Conservation (phyloP, 1,140 invertebrate genomes). For the Druon quercuslanigerum region DNA sequence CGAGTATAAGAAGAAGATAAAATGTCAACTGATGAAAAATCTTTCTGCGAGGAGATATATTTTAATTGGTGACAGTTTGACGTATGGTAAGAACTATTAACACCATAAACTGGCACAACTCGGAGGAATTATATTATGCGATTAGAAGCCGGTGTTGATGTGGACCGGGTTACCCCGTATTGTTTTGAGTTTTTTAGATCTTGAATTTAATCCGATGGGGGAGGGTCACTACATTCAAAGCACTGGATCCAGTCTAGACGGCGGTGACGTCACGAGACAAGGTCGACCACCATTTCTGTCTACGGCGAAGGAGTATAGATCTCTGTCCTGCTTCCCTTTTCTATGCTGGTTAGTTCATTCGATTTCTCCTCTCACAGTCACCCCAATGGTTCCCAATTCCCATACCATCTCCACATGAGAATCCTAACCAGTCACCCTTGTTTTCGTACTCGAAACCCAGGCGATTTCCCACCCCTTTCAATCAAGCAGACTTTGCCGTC, state of each 20-base stretch:
- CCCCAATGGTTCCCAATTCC: background rate
- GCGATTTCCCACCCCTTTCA: background rate
- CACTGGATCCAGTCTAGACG: slow-evolving; percentile 62
- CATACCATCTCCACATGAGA: background rate
- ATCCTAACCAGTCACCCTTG: slow-evolving; percentile 1
- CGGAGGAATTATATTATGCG: too few species aligned
- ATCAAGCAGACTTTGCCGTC: too few species aligned
- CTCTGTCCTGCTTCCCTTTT: slow-evolving; percentile 2
- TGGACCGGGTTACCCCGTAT: slow-evolving; percentile 50
- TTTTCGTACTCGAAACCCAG: background rate
- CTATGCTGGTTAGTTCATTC: background rate
- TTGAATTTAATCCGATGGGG: slow-evolving; percentile 60
- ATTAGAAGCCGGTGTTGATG: background rate
- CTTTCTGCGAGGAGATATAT: too few species aligned
- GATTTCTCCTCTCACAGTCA: background rate
- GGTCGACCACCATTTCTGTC: slow-evolving; percentile 60
- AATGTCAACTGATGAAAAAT: too few species aligned
- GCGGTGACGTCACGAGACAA: slow-evolving; percentile 63
- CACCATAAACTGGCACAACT: too few species aligned
- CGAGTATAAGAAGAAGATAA: too few species aligned
- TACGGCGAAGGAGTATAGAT: slow-evolving; percentile 18
- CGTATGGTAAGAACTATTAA: too few species aligned
- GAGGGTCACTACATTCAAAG: slow-evolving; percentile 56
- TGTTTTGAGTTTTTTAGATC: slow-evolving; percentile 52
- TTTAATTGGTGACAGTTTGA: too few species aligned